Base-by-base conservation (phyloP, 2,888 invertebrate genomes). In the Drosophila merina region DNA sequence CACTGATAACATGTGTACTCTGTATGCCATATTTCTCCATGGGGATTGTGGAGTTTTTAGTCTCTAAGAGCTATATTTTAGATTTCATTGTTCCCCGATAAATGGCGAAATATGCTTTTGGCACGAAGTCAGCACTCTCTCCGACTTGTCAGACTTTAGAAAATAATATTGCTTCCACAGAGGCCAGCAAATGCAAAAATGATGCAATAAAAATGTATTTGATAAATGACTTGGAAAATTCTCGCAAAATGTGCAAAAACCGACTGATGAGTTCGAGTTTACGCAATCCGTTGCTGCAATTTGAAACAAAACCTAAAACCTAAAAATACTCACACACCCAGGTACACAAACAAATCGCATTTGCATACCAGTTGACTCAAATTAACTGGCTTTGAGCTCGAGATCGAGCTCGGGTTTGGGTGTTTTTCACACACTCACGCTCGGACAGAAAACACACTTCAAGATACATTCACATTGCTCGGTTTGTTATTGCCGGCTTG, bases 381-480 rank as follows among this genome's bases (percentile, higher is more conserved):
- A 62, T 62, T 63, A 64, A 60, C 68, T 59, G 52, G 57, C 30
- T 57, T 64, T 60, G 60, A 57, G 60, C 57, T 58, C 52, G 75
- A 76, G 20, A 0, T 20, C 20, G 20, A 20, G 2, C 20, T 20
- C 14, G 14, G 1, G 87, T 76, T 86, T 74, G 66, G 82, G 82
- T 75, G 82, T 86, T 86, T 83, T 83, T 83, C 82, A 76, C 82
- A 83, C 82, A 86, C 74, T 74, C 74, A 63, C 74, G 52, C 57
- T 40, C 57, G 38, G 57, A 63, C 42, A 57, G 59, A 52, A 40
- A 50, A 62, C 70, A 80, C 73, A 86, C 81, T 83, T 68, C 12
- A 84, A 77, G 85, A 86, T 84, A 84, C 76, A 84, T 84, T 81
- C 81, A 74, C 81, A 86, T 57, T 52, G 57, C 36, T 33, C 40